Percentiles rank a stretch among this genome's conserved stretches.
phyloP scores from a whole-genome alignment of 2,888 invertebrate species.

The Sinodicranocentrus sp. region DNA sequence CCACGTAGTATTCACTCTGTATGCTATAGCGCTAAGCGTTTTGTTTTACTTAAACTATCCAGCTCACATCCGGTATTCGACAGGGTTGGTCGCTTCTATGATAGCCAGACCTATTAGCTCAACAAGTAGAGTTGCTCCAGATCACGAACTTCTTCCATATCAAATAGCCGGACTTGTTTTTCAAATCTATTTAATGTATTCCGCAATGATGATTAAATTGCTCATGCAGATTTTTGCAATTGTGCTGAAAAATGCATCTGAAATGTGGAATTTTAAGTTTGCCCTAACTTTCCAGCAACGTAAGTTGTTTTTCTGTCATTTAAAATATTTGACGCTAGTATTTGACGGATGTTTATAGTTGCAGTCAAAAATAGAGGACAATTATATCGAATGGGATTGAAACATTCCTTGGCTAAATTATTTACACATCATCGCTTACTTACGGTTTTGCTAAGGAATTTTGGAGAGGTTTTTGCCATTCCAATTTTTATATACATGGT shows the following conservation, averaged over 20 bases:
- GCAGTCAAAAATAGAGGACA: conserved; percentile 51
- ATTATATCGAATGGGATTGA: conserved; percentile 42
- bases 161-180: conserved; percentile 54
- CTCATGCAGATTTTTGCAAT: conserved; percentile 55
- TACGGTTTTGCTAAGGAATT: conserved; percentile 52
- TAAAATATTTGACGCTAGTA: neutral
- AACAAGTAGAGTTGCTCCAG: conserved; percentile 10
- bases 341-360: conserved; percentile 36
- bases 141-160: conserved; percentile 2
- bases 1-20: neutral
- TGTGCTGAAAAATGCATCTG: conserved; percentile 60
- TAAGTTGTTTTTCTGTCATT: conserved; percentile 18
- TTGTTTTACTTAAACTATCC: conserved; percentile 45
- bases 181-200: conserved; percentile 58
- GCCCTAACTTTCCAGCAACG: conserved; percentile 63
- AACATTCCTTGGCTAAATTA: conserved; percentile 48
- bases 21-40: neutral
- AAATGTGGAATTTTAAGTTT: conserved; percentile 73
- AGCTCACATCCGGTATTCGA: conserved; percentile 31
- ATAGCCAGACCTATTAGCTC: conserved; percentile 22
- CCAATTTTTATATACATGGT: conserved; percentile 55
- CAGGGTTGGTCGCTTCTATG: conserved; percentile 31
- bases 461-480: conserved; percentile 48
- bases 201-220: conserved; percentile 38
- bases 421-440: conserved; percentile 69